Percentiles rank a stretch among this genome's conserved stretches.
phyloP scores from a whole-genome alignment of 2,888 invertebrate species.

The Bhutanitis thaidina region DNA sequence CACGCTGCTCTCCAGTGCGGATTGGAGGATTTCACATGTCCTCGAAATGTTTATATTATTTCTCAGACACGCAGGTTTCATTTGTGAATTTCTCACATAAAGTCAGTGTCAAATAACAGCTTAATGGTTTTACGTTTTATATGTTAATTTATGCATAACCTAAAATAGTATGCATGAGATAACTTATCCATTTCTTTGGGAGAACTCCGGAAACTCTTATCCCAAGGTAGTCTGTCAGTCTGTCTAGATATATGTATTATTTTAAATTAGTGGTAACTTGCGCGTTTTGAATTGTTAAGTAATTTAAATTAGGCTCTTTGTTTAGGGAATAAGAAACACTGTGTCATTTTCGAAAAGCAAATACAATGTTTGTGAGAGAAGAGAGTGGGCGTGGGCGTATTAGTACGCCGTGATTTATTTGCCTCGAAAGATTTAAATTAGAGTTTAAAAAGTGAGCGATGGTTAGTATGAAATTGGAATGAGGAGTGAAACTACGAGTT shows the following conservation, averaged over 20 bases:
- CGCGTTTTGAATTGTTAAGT: not conserved
- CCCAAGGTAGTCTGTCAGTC: conserved; percentile 7
- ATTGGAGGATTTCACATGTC: no score
- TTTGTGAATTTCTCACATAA: no score
- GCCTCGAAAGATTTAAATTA: not conserved
- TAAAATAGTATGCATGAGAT: not conserved
- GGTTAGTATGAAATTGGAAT: not conserved
- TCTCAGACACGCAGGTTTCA: no score
- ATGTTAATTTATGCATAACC: no score
- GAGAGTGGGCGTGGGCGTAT: not conserved
- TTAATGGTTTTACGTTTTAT: no score
- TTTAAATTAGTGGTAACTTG: not conserved
- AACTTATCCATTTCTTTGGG: not conserved
- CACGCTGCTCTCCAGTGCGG: no score
- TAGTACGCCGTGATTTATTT: conserved; percentile 7
- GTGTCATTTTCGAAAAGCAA: not conserved
- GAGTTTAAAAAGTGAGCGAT: not conserved
- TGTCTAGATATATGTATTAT: conserved; percentile 4
- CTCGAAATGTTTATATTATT: no score
- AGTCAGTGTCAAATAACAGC: no score
- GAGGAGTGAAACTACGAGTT: not conserved
- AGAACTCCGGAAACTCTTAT: conserved; percentile 1
- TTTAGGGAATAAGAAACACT: not conserved
- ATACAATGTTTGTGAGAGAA: not conserved
- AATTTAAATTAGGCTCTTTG: not conserved